These are phyloP conservation scores for Caerostris extrusa DNA, from an alignment of 1,140 invertebrate genomes.

Conservation along the genomic window DNA sequence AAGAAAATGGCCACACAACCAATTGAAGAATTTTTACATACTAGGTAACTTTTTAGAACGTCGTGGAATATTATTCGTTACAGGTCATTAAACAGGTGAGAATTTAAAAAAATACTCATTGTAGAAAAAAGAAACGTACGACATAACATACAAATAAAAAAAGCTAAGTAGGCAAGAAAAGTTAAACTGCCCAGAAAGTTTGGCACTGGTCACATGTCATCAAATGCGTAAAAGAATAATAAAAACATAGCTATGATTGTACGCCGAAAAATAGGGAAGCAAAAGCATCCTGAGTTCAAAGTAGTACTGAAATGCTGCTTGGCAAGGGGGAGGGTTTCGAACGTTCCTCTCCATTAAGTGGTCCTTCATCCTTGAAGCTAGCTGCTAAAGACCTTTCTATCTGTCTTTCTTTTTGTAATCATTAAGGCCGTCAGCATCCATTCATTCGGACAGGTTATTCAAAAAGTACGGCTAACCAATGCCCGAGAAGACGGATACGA, in stretches of 20 bases:
- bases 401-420: slow-evolving; percentile 23
- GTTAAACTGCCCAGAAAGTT: background rate
- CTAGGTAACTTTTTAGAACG: slow-evolving; percentile 21
- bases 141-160: background rate
- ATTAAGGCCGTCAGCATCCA: slow-evolving; percentile 30
- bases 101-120: slow-evolving; percentile 20
- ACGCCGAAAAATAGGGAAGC: slow-evolving; percentile 4
- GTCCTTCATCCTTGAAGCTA: slow-evolving; percentile 73
- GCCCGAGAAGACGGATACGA: background rate
- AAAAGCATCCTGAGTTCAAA: slow-evolving; percentile 36
- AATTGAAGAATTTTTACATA: slow-evolving; percentile 56
- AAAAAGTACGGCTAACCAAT: background rate
- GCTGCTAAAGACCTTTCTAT: slow-evolving; percentile 54
- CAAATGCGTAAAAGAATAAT: slow-evolving; percentile 66
- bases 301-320: background rate
- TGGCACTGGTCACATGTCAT: slow-evolving; percentile 64
- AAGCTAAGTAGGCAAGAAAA: background rate
- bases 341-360: slow-evolving; percentile 74
- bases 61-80: slow-evolving; percentile 70
- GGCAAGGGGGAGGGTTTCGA: slow-evolving; percentile 46
- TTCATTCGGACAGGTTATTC: background rate
- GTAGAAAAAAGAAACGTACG: background rate
- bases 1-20: slow-evolving; percentile 33
- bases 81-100: slow-evolving; percentile 72
- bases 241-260: slow-evolving; percentile 18